Evolutionary conservation across 2,797 vertebrate genomes (phyloP), one percentile per base, ranked within the genome.

Genomic region (Pteronotus mesoamericanus): DNA sequence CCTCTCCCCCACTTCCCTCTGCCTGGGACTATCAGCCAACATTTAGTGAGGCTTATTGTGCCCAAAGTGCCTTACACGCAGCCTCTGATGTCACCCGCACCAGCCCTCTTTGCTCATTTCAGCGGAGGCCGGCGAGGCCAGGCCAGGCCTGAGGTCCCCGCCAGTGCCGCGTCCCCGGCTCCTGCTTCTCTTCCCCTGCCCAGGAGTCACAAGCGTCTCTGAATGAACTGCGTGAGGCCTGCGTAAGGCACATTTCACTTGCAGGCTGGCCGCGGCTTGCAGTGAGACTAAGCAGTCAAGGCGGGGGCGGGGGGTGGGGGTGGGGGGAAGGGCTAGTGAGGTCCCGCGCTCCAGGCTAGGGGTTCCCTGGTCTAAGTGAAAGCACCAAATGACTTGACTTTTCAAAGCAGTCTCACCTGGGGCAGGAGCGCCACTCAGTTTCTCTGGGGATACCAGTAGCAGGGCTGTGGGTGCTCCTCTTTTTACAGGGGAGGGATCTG

Each of bases 101-200:
- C n/a, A 9, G 4, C 42, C 57, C 34, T 26, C 14, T 4, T 6
- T 53, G 4, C 15, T 2, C 0, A 0, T 29, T n/a, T 1, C 1
- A 29, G 79, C 42, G 24, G 68, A n/a, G n/a, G 22, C 29, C 6
- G 1, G 34, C 6, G 14, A 74, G 59, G 53, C n/a, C 46, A 74
- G 59, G 53, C n/a, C 46, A 32, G 32, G 39, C 11, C 46, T 4
- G 42, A 51, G 34, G 66, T 3, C 26, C 29, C 15, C 8, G 87
- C 16, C 2, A 15, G 26, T 18, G 29, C 59, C 37, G 18, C 14
- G 19, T 8, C 32, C 39, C 24, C n/a, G 14, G 22, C 37, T 74
- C 19, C 83, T 15, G 12, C 46, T 11, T 84, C 16, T 29, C 4
- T 26, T 21, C 34, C 26, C 66, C 51, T 53, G 51, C n/a, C 15